Evolutionary conservation across 2,113 vertebrate genomes (phyloP), one percentile per base, ranked within the genome.

Genomic region (Corapipo altera): DNA sequence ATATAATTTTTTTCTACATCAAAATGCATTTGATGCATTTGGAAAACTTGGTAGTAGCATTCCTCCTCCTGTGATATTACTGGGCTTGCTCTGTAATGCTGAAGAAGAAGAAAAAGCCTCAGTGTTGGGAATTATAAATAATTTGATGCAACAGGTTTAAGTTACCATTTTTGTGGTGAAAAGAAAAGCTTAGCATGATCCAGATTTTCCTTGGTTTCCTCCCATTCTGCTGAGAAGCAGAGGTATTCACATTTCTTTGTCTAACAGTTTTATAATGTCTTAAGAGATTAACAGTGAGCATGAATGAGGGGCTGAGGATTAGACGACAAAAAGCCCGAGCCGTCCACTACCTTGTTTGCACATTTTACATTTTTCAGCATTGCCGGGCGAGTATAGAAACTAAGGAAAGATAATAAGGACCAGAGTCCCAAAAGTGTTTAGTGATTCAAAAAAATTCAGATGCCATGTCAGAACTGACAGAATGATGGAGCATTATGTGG

Each of bases 261-360:
- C 98, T 98, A 98, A 98, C 98, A 98, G 97, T 98, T 98, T 98
- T 98, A 98, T 98, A 98, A 98, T 98, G 98, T 98, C 98, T 98
- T 98, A 98, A 98, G 98, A 98, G 98, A 98, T 98, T 98, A 98
- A 98, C 98, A 98, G 98, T 98, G 98, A 98, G 98, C 98, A 98
- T 98, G 98, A 98, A 98, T 98, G 98, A 98, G 96, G 96, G 97
- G 97, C 96, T 94, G 92, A 93, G 98, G 98, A 98, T 98, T 98
- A 98, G 98, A 97, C 97, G 94, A 98, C 97, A 98, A 98, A 98
- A 98, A 98, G 97, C 96, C 96, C 26, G 51, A 96, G 97, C 98
- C 73, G 95, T 97, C 97, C 97, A 96, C 98, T 98, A 98, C 98
- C 98, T 98, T 98, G 97, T 98, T 98, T 98, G 97, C 98, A 98